These are phyloP conservation scores for Odontocolon sp. DNA, from an alignment of 2,888 invertebrate species.

Conservation along the genomic window DNA sequence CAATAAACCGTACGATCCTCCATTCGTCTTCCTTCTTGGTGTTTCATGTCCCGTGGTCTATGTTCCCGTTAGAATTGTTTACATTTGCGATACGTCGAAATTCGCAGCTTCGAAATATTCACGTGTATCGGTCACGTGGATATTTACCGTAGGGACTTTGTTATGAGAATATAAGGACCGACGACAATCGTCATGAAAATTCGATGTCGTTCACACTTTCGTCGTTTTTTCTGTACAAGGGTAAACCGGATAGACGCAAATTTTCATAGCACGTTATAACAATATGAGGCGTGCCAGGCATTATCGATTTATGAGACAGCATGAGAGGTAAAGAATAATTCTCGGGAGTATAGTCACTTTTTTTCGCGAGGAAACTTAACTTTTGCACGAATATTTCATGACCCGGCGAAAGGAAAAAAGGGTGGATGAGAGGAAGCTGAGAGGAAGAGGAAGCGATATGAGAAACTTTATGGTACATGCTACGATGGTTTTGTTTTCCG, in stretches of 20 bases:
- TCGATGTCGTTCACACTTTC: constrained; percentile 15
- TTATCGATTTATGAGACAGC: background rate
- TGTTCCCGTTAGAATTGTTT: constrained; percentile 58
- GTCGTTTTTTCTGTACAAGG: background rate
- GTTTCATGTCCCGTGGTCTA: background rate
- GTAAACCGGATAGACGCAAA: constrained; percentile 8
- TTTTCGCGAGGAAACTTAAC: constrained; percentile 12
- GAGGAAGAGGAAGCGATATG: background rate
- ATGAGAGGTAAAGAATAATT: background rate
- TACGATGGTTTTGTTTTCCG: background rate
- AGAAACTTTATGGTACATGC: constrained; percentile 12
- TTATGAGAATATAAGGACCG: constrained; percentile 21
- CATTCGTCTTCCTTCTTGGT: no score
- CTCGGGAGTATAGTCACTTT: constrained; percentile 1
- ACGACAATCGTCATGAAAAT: constrained; percentile 24
- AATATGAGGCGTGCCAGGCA: constrained; percentile 2
- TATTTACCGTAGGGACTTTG: background rate
- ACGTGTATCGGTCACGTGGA: no score
- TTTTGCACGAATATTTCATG: constrained; percentile 43
- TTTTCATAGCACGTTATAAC: background rate
- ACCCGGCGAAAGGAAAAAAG: background rate
- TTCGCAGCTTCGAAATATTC: constrained; percentile 33
- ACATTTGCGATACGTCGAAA: constrained; percentile 47
- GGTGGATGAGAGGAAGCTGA: background rate
- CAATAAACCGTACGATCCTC: constrained; percentile 13